Percentiles rank a stretch among this genome's conserved stretches.
Evolutionary conservation across 2,888 invertebrate species (phyloP).

Genomic region (Tenthredo notha): DNA sequence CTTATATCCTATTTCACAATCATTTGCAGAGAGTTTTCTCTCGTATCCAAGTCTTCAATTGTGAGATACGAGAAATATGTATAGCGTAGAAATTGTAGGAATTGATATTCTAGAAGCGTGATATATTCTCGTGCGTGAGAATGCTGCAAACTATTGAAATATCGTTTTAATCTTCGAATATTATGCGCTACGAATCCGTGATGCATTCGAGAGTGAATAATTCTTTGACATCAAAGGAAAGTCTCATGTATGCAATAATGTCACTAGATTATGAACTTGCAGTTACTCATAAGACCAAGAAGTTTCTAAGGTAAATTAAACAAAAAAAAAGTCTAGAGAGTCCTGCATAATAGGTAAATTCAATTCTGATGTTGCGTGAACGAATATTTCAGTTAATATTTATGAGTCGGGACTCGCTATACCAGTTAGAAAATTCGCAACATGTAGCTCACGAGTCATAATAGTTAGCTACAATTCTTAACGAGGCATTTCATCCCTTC

Average conservation of each 20-base stretch:
- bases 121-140: background rate
- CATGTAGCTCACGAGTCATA: slow-evolving; percentile 7
- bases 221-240: background rate
- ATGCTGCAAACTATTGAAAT: background rate
- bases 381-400: background rate
- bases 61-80: background rate
- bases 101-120: background rate
- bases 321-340: background rate
- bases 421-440: background rate
- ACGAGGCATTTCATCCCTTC: slow-evolving; percentile 39
- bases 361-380: background rate
- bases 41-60: background rate
- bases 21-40: background rate
- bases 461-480: slow-evolving; percentile 32
- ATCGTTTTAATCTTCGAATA: slow-evolving; percentile 2
- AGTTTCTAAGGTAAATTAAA: background rate
- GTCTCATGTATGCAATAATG: background rate
- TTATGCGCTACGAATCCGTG: background rate
- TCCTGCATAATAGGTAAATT: background rate
- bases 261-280: background rate
- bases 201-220: background rate
- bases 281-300: background rate
- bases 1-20: background rate
- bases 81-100: background rate
- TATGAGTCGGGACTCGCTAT: background rate